Base-by-base conservation (phyloP, 2,113 vertebrate genomes). In the Osmerus mordax region DNA sequence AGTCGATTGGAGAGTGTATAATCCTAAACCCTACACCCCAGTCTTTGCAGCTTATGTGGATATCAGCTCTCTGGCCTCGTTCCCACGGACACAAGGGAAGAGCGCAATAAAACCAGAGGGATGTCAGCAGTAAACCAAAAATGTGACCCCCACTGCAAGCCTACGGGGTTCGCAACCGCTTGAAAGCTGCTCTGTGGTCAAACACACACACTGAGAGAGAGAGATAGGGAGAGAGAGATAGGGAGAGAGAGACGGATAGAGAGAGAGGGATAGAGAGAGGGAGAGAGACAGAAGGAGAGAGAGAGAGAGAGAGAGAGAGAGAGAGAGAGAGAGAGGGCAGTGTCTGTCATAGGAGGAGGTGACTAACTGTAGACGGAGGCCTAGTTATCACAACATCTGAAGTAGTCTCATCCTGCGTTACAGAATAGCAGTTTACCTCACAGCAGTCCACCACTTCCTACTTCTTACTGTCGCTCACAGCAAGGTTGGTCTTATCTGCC, bases 71-170 rank as follows among this genome's bases (percentile, higher is more conserved):
- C 14, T 66, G 7, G 72, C 54, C 23, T 59, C 41, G 67, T 77
- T 85, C 64, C 63, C 70, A 60, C 51, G 5, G 8, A 28, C 60
- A 19, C 61, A 65, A 21, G 65, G 73, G 67, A 66, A 64, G 21
- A 29, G 70, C 72, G 56, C 68, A 53, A 56, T 68, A 72, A 75
- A 58, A 21, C 41, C 12, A 0, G 64, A 75, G 67, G 56, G 56
- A 78, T 75, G 72, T 80, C 76, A 15, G 6, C 23, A 65, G 70
- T 52, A 67, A 69, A 77, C 52, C 52, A 62, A 82, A 84, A 80
- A 74, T 73, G 59, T 74, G 61, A 80, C 69, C 78, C 58, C 19
- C 63, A 13, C 51, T 72, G 63, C 72, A 81, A 73, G 51, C 73
- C 52, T 51, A 71, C 63, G 69, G 73, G 54, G 73, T 75, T 59